phyloP scores from a whole-genome alignment of 2,888 invertebrate genomes.

The Diadromus collaris region DNA sequence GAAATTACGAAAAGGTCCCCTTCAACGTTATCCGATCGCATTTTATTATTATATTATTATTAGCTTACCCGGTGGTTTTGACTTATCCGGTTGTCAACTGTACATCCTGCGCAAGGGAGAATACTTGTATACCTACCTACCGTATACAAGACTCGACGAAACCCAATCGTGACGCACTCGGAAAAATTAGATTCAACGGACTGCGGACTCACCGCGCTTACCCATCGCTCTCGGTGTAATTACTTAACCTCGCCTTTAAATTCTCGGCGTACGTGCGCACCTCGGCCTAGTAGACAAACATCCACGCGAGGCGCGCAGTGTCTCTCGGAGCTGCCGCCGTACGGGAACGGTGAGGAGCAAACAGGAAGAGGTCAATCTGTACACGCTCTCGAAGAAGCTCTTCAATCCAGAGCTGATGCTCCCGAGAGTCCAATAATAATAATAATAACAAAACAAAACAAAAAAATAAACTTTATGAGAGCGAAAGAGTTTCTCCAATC shows the following conservation, averaged over 20 bases:
- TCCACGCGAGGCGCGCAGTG: slow-evolving; percentile 37
- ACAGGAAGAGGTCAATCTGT: slow-evolving; percentile 60
- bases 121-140: too few species aligned
- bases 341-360: slow-evolving; percentile 53
- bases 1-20: too few species aligned
- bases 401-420: slow-evolving; percentile 53
- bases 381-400: slow-evolving; percentile 49
- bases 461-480: slow-evolving; percentile 24
- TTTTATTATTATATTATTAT: too few species aligned
- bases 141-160: too few species aligned
- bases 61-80: too few species aligned
- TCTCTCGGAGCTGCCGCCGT: slow-evolving; percentile 5
- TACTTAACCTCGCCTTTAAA: slow-evolving; percentile 59
- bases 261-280: slow-evolving; percentile 50
- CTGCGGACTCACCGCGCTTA: slow-evolving; percentile 37
- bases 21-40: too few species aligned
- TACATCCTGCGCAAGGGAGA: too few species aligned
- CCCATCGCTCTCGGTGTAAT: slow-evolving; percentile 51
- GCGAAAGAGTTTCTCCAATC: slow-evolving; percentile 49
- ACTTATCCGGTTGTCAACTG: too few species aligned
- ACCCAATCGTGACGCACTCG: not conserved
- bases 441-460: slow-evolving; percentile 26
- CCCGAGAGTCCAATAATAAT: slow-evolving; percentile 24
- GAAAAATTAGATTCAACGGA: slow-evolving; percentile 8
- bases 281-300: slow-evolving; percentile 11